Evolutionary conservation across 2,888 invertebrate genomes (phyloP).

Genomic region (Phragmatobia fuliginosa): DNA sequence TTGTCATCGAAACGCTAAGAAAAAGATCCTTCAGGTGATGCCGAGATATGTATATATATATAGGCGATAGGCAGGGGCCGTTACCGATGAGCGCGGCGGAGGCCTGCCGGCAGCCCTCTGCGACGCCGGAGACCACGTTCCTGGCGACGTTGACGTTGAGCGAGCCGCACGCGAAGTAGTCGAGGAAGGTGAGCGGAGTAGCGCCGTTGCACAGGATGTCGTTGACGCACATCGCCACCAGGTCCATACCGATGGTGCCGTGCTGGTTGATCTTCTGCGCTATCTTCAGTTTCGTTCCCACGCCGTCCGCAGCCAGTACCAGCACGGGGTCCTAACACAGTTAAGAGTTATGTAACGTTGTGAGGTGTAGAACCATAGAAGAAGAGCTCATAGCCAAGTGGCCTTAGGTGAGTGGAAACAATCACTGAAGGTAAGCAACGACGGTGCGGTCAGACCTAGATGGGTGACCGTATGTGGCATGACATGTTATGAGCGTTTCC

Average conservation of each 20-base stretch:
- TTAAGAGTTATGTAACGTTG: background rate
- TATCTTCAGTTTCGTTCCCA: conserved; percentile 98
- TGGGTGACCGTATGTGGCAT: too few relatives aligned
- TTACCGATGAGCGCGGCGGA: conserved; percentile 94
- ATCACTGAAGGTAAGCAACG: too few relatives aligned
- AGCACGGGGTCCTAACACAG: conserved; percentile 91
- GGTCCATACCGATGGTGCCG: conserved; percentile 95
- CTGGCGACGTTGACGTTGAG: conserved; percentile 90
- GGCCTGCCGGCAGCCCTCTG: conserved; percentile 93
- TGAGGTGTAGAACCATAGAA: too few relatives aligned
- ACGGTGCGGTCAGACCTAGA: too few relatives aligned
- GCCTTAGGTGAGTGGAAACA: too few relatives aligned
- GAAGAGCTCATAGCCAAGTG: too few relatives aligned
- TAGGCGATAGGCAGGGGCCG: too few relatives aligned
- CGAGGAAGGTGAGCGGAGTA: conserved; percentile 97
- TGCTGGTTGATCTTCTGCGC: conserved; percentile 93
- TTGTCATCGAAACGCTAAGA: too few relatives aligned
- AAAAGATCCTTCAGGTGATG: too few relatives aligned
- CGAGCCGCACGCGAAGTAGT: conserved; percentile 97
- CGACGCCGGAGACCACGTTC: conserved; percentile 92
- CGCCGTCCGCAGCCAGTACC: conserved; percentile 98
- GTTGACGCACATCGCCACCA: conserved; percentile 99
- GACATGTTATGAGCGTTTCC: too few relatives aligned
- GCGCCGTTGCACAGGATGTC: conserved; percentile 98
- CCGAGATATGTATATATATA: too few relatives aligned